Percentiles rank a stretch among this genome's conserved stretches.
These are phyloP conservation scores for Urophycis tenuis DNA, from an alignment of 2,797 vertebrate genomes.

Conservation along the genomic window DNA sequence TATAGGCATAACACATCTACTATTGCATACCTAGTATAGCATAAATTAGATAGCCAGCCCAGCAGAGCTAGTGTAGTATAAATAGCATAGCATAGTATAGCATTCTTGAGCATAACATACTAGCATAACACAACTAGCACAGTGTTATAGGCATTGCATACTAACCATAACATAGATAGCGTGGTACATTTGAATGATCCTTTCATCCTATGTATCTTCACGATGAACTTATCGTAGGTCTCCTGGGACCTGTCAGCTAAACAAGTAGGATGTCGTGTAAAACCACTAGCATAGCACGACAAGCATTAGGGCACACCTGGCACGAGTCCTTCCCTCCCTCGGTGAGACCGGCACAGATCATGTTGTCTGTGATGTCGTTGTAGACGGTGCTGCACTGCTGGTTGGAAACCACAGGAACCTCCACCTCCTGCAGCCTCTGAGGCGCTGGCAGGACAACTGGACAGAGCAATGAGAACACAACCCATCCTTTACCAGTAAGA, in stretches of 20 bases:
- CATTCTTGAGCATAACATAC: neutral
- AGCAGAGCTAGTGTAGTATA: too few species aligned
- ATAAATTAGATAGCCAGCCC: too few species aligned
- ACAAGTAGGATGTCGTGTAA: too few species aligned
- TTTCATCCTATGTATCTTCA: too few species aligned
- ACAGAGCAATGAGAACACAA: neutral
- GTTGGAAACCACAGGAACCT: slow-evolving; percentile 52
- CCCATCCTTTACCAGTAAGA: neutral
- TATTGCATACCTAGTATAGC: neutral
- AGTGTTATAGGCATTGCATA: too few species aligned
- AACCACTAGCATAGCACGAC: neutral
- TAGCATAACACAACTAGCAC: neutral
- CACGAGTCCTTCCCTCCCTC: slow-evolving; percentile 60
- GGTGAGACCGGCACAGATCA: slow-evolving; percentile 59
- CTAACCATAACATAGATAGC: too few species aligned
- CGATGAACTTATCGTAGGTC: too few species aligned
- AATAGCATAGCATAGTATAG: neutral
- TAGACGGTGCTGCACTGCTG: slow-evolving; percentile 26
- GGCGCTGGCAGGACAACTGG: slow-evolving; percentile 27
- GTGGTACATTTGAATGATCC: too few species aligned
- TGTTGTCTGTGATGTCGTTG: slow-evolving; percentile 38
- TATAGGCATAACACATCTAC: neutral
- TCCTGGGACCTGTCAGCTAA: too few species aligned
- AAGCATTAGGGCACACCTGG: slow-evolving; percentile 45
- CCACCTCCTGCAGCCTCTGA: slow-evolving; percentile 56